Evolutionary conservation across 2,888 invertebrate genomes (phyloP).

Genomic region (Pristionchus mayeri): DNA sequence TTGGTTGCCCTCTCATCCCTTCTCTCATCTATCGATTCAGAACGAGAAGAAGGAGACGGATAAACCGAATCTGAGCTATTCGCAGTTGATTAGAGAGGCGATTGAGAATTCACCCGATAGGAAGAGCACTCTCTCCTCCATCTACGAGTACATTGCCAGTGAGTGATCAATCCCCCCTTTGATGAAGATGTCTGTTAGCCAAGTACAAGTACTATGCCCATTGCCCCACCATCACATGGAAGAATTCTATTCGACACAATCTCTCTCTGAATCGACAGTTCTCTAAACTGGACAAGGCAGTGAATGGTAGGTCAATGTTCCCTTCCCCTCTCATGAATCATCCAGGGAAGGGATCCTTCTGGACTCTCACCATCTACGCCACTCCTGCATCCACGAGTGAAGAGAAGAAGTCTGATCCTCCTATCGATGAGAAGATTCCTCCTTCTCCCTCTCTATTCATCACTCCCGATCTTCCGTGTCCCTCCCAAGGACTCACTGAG

Average conservation of each 20-base stretch:
- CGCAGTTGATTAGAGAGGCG: constrained; percentile 51
- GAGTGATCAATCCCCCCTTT: constrained; percentile 19
- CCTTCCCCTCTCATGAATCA: neutral
- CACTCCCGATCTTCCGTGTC: constrained; percentile 17
- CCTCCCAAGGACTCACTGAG: neutral
- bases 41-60: constrained; percentile 29
- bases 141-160: constrained; percentile 59
- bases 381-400: neutral
- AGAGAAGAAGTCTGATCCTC: neutral
- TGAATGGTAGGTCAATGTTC: constrained; percentile 52
- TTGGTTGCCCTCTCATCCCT: neutral
- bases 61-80: constrained; percentile 48
- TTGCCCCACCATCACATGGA: constrained; percentile 47
- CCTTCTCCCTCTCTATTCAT: constrained; percentile 1
- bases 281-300: constrained; percentile 55
- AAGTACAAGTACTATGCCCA: constrained; percentile 42
- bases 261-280: constrained; percentile 64
- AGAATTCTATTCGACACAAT: constrained; percentile 68
- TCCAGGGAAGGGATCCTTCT: constrained; percentile 56
- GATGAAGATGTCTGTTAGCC: neutral
- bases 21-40: neutral
- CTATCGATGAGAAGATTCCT: neutral
- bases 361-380: constrained; percentile 54
- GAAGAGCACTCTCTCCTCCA: constrained; percentile 58
- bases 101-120: constrained; percentile 56